A percentile compares a stretch with the other conserved stretches of the same genome.
phyloP scores from a whole-genome alignment of 2,797 vertebrate species.

The Enteromius mattozi region DNA sequence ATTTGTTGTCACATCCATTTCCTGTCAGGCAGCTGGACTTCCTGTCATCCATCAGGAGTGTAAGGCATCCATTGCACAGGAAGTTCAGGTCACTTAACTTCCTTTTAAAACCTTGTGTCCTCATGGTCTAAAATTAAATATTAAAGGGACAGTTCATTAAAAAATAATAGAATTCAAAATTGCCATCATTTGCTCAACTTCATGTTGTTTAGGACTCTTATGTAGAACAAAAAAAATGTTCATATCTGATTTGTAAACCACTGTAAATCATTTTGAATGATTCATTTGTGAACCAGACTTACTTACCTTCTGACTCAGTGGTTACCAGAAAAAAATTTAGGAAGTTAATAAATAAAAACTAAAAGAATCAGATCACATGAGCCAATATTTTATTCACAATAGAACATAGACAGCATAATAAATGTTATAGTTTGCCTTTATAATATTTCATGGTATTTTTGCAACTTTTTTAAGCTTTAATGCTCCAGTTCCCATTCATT shows the following conservation, averaged over 20 bases:
- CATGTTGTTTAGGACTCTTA: not conserved
- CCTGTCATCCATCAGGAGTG: conserved; percentile 47
- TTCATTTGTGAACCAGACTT: not conserved
- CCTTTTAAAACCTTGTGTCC: conserved; percentile 61
- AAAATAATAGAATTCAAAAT: not conserved
- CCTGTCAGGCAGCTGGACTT: conserved; percentile 67
- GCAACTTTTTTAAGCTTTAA: not conserved
- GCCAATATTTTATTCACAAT: no score
- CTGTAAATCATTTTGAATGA: no score
- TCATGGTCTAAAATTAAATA: not conserved
- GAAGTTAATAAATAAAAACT: no score
- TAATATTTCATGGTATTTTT: not conserved
- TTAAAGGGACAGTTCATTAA: not conserved
- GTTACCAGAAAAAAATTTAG: no score
- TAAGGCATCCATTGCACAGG: conserved; percentile 29
- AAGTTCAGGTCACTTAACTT: conserved; percentile 47
- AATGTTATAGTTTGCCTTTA: no score
- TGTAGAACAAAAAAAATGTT: not conserved
- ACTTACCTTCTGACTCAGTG: no score
- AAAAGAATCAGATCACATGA: no score
- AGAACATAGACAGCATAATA: no score
- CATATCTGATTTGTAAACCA: not conserved
- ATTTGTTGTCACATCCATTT: conserved; percentile 71
- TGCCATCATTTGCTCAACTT: not conserved
- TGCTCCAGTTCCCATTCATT: not conserved